phyloP scores from a whole-genome alignment of 1,140 invertebrate species.

The Sycophaga agraensis region DNA sequence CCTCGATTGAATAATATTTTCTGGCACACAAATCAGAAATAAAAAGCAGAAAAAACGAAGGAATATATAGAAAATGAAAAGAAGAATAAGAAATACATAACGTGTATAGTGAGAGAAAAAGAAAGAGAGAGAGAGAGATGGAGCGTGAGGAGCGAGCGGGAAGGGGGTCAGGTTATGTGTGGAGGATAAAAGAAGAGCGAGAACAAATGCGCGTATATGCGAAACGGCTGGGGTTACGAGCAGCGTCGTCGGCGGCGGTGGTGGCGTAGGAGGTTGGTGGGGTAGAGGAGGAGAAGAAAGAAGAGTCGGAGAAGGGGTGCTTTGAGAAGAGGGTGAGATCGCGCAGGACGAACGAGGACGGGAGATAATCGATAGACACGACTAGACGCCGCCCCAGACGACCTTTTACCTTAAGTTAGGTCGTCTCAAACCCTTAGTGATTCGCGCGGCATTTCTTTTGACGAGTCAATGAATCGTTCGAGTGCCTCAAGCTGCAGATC shows the following conservation, averaged over 20 bases:
- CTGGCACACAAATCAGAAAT: no score
- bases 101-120: not conserved
- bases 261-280: slow-evolving; percentile 3
- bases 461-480: slow-evolving; percentile 12
- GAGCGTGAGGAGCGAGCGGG: no score
- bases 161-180: no score
- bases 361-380: slow-evolving; percentile 57
- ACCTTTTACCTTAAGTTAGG: slow-evolving; percentile 52
- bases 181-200: not conserved
- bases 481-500: not conserved
- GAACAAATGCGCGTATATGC: not conserved
- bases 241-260: not conserved
- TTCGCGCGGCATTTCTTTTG: not conserved
- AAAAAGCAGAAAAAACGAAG: not conserved
- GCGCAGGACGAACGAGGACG: slow-evolving; percentile 42
- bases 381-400: slow-evolving; percentile 59
- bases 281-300: slow-evolving; percentile 8
- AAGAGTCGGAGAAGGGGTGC: slow-evolving; percentile 27
- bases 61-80: not conserved
- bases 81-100: no score
- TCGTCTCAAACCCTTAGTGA: not conserved
- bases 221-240: not conserved
- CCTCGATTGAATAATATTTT: no score
- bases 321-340: slow-evolving; percentile 35
- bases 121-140: not conserved